Conservation (phyloP, 2,888 invertebrate species). For the Eupeodes luniger region DNA sequence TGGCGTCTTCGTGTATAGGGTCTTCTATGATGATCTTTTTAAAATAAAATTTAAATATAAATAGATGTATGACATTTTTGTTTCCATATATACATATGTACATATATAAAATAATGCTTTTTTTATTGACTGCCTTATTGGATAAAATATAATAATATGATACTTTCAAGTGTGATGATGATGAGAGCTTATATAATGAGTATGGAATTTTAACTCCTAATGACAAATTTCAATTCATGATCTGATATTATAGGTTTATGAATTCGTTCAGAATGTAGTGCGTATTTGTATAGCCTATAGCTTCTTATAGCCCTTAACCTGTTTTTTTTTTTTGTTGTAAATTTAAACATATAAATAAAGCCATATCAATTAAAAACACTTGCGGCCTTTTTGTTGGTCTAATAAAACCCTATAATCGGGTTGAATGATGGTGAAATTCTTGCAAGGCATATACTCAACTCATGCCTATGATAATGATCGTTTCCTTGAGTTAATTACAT, state of each 20-base stretch:
- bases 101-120: not conserved
- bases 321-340: not conserved
- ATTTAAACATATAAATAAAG: not conserved
- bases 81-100: not conserved
- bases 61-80: not conserved
- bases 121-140: not conserved
- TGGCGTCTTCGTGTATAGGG: not conserved
- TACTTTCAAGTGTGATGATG: not conserved
- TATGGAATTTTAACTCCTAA: not conserved
- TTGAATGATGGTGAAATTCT: constrained; percentile 1
- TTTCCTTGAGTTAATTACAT: constrained; percentile 8
- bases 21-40: not conserved
- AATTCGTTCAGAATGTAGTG: not conserved
- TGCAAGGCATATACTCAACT: not conserved
- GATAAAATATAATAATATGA: not conserved
- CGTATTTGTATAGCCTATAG: too few species aligned
- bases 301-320: not conserved
- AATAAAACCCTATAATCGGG: not conserved
- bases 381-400: not conserved
- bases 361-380: constrained; percentile 6
- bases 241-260: not conserved
- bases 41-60: not conserved
- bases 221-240: not conserved
- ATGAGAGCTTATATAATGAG: not conserved
- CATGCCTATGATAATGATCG: not conserved